Base-by-base conservation (phyloP, 2,113 vertebrate genomes). In the Aldabrachelys gigantea region DNA sequence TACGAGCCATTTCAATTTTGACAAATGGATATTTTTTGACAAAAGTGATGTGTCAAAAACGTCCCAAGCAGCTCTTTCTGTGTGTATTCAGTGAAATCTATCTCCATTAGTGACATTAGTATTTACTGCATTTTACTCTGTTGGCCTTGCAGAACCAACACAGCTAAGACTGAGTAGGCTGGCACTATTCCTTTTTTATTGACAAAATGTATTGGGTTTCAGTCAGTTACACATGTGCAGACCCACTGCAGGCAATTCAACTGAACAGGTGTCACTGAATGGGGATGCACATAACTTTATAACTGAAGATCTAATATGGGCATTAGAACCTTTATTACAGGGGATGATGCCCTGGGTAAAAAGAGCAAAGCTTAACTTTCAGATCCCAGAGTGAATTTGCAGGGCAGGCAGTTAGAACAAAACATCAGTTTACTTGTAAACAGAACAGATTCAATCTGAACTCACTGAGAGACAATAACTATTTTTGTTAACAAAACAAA, bases 171-270 rank as follows among this genome's bases (percentile, higher is more conserved):
- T 25, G 86, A 78, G 52, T 88, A 22, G 92, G 49, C 21, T 44
- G 16, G 41, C 24, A 80, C 47, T 93, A 29, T 88, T 89, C 4
- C 3, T 83, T 89, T 95, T 85, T 38, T n/a, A n/a, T 62, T 87
- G 31, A 65, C 81, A 82, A 59, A 82, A 82, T 94, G 87, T 89
- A n/a, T 85, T 87, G 59, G 83, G 56, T 85, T 95, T 25, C 69
- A 72, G 57, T 80, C 13, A 78, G 22, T 7, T 89, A 27, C 59
- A 91, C 83, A 84, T 88, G 81, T 41, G 49, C 16, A 76, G 80
- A 82, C 49, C 53, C 1, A 0, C 38, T 72, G 65, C 94, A 90
- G 47, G 10, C 19, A 87, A 3, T 87, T 59, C 65, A 88, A 79
- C 14, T 57, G 9, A 57, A 79, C 44, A 83, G 44, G 38, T 87